A percentile compares a stretch with the other conserved stretches of the same genome.
Conservation (phyloP, 2,113 vertebrate species). For the Enhydra lutris region DNA sequence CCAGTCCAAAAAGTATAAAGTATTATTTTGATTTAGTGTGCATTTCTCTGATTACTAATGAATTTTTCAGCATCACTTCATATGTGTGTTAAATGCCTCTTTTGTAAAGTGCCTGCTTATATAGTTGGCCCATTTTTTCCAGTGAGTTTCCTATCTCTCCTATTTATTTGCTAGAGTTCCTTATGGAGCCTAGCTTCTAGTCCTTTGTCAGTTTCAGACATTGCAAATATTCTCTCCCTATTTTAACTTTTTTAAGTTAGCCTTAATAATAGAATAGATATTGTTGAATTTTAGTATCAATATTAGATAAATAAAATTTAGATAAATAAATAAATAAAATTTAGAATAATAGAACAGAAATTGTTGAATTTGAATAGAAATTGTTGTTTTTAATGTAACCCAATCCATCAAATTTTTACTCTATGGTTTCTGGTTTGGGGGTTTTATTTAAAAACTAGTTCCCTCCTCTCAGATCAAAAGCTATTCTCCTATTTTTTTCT, state of each 20-base stretch:
- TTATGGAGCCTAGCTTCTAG: neutral
- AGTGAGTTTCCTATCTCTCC: neutral
- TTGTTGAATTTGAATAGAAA: neutral
- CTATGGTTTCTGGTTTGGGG: neutral
- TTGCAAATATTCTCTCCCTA: neutral
- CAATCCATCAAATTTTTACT: conserved; percentile 9
- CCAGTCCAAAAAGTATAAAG: neutral
- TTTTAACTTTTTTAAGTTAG: neutral
- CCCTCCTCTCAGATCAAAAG: neutral
- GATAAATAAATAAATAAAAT: too few relatives aligned
- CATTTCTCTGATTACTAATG: neutral
- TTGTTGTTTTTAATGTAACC: neutral
- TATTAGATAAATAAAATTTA: too few relatives aligned
- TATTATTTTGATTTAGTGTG: neutral
- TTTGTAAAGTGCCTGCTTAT: conserved; percentile 17
- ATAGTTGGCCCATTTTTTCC: neutral
- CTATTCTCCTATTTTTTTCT: neutral
- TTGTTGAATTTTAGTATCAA: neutral
- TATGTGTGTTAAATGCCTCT: neutral
- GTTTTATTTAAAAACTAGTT: too few relatives aligned
- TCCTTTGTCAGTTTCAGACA: neutral
- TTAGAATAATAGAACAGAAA: too few relatives aligned
- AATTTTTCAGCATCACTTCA: neutral
- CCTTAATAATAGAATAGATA: neutral
- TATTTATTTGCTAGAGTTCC: neutral